Evolutionary conservation across 2,797 vertebrate species (phyloP).

Genomic region (Phalanger gymnotis): DNA sequence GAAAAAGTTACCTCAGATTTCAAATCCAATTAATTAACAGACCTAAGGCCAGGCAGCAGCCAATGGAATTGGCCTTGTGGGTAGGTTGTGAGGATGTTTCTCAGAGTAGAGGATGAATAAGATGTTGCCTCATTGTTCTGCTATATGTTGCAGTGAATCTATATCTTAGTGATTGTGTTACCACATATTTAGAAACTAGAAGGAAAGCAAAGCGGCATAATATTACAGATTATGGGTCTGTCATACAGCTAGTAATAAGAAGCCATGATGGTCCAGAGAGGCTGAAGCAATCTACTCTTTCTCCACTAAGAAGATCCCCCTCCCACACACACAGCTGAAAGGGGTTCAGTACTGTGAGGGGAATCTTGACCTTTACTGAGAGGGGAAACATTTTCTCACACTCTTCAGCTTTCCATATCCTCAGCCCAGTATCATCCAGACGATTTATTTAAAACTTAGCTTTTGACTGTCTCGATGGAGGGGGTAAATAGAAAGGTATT

Average conservation of each 20-base stretch:
- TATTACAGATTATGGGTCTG: neutral
- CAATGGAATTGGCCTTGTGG: slow-evolving; percentile 61
- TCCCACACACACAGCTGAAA: neutral
- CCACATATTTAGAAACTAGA: neutral
- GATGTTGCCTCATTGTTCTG: slow-evolving; percentile 63
- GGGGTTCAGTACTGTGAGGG: neutral
- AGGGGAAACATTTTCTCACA: neutral
- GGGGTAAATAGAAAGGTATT: neutral
- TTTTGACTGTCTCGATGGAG: neutral
- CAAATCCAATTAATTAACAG: slow-evolving; percentile 59
- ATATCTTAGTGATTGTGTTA: neutral
- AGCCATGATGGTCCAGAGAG: neutral
- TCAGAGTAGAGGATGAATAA: slow-evolving; percentile 67
- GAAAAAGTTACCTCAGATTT: slow-evolving; percentile 64
- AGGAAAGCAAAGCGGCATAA: neutral
- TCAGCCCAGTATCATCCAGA: neutral
- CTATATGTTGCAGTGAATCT: slow-evolving; percentile 69
- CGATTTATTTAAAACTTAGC: neutral
- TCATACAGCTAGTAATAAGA: neutral
- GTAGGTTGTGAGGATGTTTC: slow-evolving; percentile 64
- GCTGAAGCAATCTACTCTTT: neutral
- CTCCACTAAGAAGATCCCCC: neutral
- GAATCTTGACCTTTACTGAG: neutral
- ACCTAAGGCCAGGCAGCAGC: slow-evolving; percentile 63
- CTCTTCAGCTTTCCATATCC: neutral